Percentiles rank a stretch among this genome's conserved stretches.
phyloP scores from a whole-genome alignment of 2,113 vertebrate genomes.

The Verasper variegatus region DNA sequence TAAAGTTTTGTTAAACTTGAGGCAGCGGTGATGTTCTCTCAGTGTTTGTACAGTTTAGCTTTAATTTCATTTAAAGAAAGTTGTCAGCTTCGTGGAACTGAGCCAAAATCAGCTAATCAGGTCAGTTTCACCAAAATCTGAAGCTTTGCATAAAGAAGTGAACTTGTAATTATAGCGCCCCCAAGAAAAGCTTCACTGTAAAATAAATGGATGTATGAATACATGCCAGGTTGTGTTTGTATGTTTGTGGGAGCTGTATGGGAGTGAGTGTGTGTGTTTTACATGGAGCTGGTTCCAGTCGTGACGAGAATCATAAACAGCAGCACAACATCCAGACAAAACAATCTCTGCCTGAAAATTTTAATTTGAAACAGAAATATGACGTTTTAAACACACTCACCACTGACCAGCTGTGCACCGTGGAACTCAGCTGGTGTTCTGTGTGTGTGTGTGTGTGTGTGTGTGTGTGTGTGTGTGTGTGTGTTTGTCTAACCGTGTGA shows the following conservation, averaged over 20 bases:
- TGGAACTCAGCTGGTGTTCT: conserved; percentile 35
- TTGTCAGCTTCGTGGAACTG: too few relatives aligned
- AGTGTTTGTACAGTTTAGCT: too few relatives aligned
- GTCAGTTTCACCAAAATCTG: too few relatives aligned
- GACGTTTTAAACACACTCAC: conserved; percentile 20
- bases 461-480: conserved; percentile 17
- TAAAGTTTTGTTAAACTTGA: too few relatives aligned
- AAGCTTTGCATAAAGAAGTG: too few relatives aligned
- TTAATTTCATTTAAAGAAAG: too few relatives aligned
- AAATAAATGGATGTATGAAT: too few relatives aligned
- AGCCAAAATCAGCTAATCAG: too few relatives aligned
- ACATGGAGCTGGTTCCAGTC: background rate
- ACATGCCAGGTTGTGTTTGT: too few relatives aligned
- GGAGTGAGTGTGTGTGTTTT: background rate
- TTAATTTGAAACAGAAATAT: conserved; percentile 28
- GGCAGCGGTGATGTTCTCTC: too few relatives aligned
- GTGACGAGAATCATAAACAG: background rate
- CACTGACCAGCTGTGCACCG: conserved; percentile 46
- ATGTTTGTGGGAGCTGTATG: background rate
- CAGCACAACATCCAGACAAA: background rate
- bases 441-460: conserved; percentile 23
- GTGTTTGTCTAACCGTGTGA: conserved; percentile 50
- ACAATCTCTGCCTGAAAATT: conserved; percentile 17
- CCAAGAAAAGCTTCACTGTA: too few relatives aligned
- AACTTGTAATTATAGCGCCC: too few relatives aligned